A percentile compares a stretch with the other conserved stretches of the same genome.
Evolutionary conservation across 2,888 invertebrate genomes (phyloP).

Genomic region (Polyommatus iphigenia): DNA sequence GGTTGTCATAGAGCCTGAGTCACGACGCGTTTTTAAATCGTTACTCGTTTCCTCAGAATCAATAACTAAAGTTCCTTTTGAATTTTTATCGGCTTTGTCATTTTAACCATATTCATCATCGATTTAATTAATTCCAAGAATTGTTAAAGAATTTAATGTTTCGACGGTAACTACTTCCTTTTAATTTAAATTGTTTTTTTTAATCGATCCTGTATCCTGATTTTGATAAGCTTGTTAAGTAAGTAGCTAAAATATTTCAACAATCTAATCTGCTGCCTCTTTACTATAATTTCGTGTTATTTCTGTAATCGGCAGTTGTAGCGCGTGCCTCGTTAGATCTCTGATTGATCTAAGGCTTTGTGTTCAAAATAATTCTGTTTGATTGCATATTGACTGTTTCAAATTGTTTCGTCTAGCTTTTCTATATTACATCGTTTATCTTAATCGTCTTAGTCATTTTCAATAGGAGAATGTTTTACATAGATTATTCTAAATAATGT

Average conservation of each 20-base stretch:
- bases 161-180: background rate
- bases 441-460: background rate
- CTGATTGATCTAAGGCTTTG: slow-evolving; percentile 28
- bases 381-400: slow-evolving; percentile 31
- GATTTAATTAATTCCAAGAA: background rate
- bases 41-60: background rate
- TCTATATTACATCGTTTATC: background rate
- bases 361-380: slow-evolving; percentile 20
- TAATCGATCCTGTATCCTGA: background rate
- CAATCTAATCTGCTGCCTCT: background rate
- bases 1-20: background rate
- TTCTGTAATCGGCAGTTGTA: slow-evolving; percentile 28
- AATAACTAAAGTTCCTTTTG: slow-evolving; percentile 10
- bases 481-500: slow-evolving; percentile 54
- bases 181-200: background rate
- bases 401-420: slow-evolving; percentile 12
- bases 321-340: slow-evolving; percentile 37
- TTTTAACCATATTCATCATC: slow-evolving; percentile 11
- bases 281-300: slow-evolving; percentile 32
- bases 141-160: background rate
- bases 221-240: background rate
- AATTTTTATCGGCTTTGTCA: slow-evolving; percentile 11
- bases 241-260: background rate
- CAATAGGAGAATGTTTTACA: background rate
- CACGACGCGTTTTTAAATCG: slow-evolving; percentile 4